Percentiles rank a stretch among this genome's conserved stretches.
These are phyloP conservation scores for Lagria hirta DNA, from an alignment of 2,888 invertebrate genomes.

Conservation along the genomic window DNA sequence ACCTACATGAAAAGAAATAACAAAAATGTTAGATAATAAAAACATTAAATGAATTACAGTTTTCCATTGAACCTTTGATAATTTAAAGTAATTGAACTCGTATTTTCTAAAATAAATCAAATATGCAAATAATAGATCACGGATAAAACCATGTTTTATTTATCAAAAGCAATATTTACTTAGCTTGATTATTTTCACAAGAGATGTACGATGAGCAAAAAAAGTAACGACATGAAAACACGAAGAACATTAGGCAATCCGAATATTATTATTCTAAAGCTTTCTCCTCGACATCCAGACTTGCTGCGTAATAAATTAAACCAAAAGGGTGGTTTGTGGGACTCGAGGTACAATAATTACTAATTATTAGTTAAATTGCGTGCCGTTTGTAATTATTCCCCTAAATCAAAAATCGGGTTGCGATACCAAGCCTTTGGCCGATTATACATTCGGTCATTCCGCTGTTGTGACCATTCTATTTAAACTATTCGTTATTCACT, in stretches of 20 bases:
- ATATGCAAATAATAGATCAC: constrained; percentile 55
- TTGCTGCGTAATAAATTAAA: constrained; percentile 38
- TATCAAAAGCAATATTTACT: constrained; percentile 55
- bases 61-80: no score
- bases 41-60: no score
- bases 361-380: constrained; percentile 52
- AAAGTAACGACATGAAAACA: constrained; percentile 49
- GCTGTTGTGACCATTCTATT: constrained; percentile 32
- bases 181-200: constrained; percentile 53
- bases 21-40: no score
- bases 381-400: constrained; percentile 48
- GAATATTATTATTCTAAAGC: constrained; percentile 32
- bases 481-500: constrained; percentile 28
- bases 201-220: constrained; percentile 37
- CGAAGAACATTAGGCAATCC: constrained; percentile 45
- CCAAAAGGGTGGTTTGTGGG: constrained; percentile 33
- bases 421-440: constrained; percentile 33
- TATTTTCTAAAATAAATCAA: constrained; percentile 46
- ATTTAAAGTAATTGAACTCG: no score
- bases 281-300: constrained; percentile 20
- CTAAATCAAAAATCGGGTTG: constrained; percentile 46
- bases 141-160: constrained; percentile 53
- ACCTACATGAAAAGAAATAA: no score
- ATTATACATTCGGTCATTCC: constrained; percentile 35
- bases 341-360: constrained; percentile 43